Evolutionary conservation across 1,140 invertebrate species (phyloP), one percentile per base, ranked within the genome.

Genomic region (Rhyzopertha dominica): DNA sequence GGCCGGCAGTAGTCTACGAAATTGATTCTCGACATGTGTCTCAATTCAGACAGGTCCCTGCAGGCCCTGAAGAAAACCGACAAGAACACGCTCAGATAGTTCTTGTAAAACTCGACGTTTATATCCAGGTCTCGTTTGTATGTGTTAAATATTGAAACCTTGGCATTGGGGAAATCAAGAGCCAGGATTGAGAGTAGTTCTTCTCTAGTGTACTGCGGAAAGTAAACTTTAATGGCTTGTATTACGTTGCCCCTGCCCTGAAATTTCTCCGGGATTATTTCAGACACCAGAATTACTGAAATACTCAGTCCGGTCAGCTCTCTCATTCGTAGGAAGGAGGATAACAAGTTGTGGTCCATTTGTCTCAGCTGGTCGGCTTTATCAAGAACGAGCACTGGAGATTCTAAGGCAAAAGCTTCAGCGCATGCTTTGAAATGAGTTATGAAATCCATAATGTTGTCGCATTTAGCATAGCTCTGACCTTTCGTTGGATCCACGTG

Each of bases 241-340:
- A 72, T 66, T 3, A 81, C 69, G n/a, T 81, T 82, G 17, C 76
- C 78, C 62, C 81, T 81, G 16, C 73, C 70, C 48, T 77, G 71
- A 62, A 82, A 91, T 57, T 90, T 91, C 52, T 90, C 87, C 66
- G 85, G 88, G 16, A 80, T 67, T 24, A 93, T 71, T 61, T 87
- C 80, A 2, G 82, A 85, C 18, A 88, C 68, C 14, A 94, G 77
- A 37, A 95, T 73, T 3, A 84, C 79, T 52, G 83, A 85, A 16
- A 94, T 63, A 61, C 88, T 83, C 4, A 82, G 59, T 19, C 69
- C 67, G 43, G 81, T 81, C 8, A 92, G 67, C 70, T 93, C 85
- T 54, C 78, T 78, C 1, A 94, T 61, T 25, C 80, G 72, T 17
- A 87, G 64, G 40, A 95, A 77, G 2, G 76, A 74, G 23, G 82